These are phyloP conservation scores for Novumbra hubbsi DNA, from an alignment of 2,797 vertebrate genomes.

Conservation along the genomic window DNA sequence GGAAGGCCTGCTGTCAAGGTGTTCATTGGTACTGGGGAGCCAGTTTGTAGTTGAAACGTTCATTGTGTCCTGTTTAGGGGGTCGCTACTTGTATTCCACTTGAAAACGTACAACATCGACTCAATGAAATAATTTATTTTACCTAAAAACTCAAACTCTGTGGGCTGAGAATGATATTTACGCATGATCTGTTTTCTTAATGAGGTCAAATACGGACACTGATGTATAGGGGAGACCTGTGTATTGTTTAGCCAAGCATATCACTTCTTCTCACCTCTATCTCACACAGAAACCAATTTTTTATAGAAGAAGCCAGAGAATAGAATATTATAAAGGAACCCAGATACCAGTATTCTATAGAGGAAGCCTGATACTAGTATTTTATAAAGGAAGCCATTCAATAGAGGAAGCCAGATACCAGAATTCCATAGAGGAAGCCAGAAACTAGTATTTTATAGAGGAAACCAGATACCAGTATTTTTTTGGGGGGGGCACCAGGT, in stretches of 20 bases:
- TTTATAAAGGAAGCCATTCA: too few species aligned
- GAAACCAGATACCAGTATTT: too few species aligned
- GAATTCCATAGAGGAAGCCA: too few species aligned
- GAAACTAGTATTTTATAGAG: too few species aligned
- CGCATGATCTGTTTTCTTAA: background rate
- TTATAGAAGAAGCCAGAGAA: too few species aligned
- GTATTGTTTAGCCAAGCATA: background rate
- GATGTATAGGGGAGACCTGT: too few species aligned
- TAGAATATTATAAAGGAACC: too few species aligned
- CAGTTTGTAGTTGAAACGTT: background rate
- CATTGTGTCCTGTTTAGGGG: constrained; percentile 25
- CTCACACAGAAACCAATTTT: too few species aligned
- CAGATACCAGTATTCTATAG: too few species aligned
- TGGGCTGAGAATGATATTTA: background rate
- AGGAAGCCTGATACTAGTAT: too few species aligned
- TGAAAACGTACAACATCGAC: constrained; percentile 28
- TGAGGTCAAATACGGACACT: background rate
- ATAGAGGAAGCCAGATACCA: too few species aligned
- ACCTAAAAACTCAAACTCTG: constrained; percentile 4
- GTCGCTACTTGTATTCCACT: constrained; percentile 22
- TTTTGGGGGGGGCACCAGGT: too few species aligned
- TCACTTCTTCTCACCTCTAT: background rate
- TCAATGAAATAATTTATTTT: constrained; percentile 4
- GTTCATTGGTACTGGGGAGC: background rate
- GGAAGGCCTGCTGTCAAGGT: background rate